phyloP scores from a whole-genome alignment of 2,113 vertebrate genomes.

The Brachypodius melanocephalos region DNA sequence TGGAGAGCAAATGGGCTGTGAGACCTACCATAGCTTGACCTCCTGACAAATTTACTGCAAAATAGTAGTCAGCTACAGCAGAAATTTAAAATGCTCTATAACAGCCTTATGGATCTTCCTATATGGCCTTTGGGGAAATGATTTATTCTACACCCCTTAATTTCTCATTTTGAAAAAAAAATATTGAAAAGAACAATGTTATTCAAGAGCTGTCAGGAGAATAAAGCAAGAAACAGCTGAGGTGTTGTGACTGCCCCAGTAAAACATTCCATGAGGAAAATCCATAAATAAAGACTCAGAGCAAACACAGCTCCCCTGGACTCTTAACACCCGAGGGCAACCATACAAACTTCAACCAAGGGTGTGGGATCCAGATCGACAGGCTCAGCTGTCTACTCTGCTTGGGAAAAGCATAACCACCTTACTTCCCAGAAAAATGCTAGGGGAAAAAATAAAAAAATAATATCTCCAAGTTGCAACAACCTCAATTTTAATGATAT shows the following conservation, averaged over 20 bases:
- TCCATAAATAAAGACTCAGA: background rate
- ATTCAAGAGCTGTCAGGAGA: background rate
- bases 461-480: background rate
- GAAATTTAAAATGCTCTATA: background rate
- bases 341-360: background rate
- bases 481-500: background rate
- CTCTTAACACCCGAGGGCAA: background rate
- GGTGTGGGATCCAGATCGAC: background rate
- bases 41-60: slow-evolving; percentile 14
- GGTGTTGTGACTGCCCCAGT: background rate
- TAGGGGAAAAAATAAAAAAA: background rate
- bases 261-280: background rate
- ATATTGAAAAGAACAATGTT: slow-evolving; percentile 9
- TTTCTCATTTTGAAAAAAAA: slow-evolving; percentile 19
- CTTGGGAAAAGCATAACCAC: background rate
- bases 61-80: background rate
- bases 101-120: background rate
- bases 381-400: background rate
- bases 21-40: background rate
- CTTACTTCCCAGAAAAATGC: background rate
- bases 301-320: background rate
- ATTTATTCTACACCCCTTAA: background rate
- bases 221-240: slow-evolving; percentile 18
- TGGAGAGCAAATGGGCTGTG: slow-evolving; percentile 17
- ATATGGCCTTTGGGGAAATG: background rate